Evolutionary conservation across 2,888 invertebrate species (phyloP).

Genomic region (Melikaiella ostensackeni): DNA sequence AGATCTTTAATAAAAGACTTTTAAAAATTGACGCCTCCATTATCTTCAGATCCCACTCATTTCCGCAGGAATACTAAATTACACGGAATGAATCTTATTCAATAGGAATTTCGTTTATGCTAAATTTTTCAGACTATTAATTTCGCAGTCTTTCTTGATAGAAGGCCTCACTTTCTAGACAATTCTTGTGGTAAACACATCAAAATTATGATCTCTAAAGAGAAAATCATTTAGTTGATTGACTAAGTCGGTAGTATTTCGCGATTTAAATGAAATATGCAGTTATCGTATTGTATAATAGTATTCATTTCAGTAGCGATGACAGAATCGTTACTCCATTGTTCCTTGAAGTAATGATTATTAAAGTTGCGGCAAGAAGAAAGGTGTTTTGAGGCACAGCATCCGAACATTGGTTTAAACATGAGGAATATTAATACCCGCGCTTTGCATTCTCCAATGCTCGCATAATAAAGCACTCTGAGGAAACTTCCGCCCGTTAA

Average conservation of each 20-base stretch:
- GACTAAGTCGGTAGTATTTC: neutral
- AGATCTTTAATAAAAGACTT: conserved; percentile 69
- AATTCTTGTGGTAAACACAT: neutral
- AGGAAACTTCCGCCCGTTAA: conserved; percentile 40
- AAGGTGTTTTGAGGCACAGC: neutral
- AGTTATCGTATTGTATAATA: conserved; percentile 34
- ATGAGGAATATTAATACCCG: conserved; percentile 4
- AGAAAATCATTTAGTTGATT: conserved; percentile 19
- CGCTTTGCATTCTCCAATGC: conserved; percentile 10
- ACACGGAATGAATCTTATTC: neutral
- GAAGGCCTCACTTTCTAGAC: conserved; percentile 6
- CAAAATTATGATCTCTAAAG: neutral
- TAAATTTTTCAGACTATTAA: neutral
- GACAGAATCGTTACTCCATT: conserved; percentile 30
- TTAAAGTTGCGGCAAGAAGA: conserved; percentile 10
- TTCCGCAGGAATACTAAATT: conserved; percentile 2
- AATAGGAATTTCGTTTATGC: neutral
- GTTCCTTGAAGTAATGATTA: conserved; percentile 31
- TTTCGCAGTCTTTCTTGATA: neutral
- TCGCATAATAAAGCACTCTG: conserved; percentile 17
- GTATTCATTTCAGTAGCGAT: conserved; percentile 13
- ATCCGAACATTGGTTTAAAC: conserved; percentile 28
- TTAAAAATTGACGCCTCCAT: conserved; percentile 56
- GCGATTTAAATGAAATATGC: conserved; percentile 16
- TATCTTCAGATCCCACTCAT: conserved; percentile 1